Evolutionary conservation across 1,140 invertebrate species (phyloP).

Genomic region (Drosophila nannoptera): DNA sequence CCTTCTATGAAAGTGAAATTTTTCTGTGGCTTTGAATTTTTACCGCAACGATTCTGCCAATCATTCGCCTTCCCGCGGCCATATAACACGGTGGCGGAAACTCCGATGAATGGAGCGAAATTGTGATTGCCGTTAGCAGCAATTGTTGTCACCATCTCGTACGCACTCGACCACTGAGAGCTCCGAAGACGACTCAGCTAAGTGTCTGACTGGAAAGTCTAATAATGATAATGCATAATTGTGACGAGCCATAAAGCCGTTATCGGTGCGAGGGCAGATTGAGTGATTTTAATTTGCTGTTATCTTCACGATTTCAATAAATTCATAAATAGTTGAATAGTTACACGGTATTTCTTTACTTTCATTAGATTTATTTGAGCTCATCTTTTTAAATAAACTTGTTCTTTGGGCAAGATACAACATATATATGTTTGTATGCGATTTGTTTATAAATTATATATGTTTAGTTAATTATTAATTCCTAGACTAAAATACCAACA

Average conservation of each 20-base stretch:
- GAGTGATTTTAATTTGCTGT: slow-evolving; percentile 5
- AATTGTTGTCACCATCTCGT: slow-evolving; percentile 52
- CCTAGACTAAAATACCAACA: slow-evolving; percentile 74
- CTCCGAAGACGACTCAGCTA: slow-evolving; percentile 20
- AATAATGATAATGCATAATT: slow-evolving; percentile 49
- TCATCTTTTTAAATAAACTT: slow-evolving; percentile 71
- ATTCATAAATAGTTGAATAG: no score
- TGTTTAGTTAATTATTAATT: slow-evolving; percentile 69
- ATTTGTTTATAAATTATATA: slow-evolving; percentile 67
- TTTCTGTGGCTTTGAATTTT: slow-evolving; percentile 25
- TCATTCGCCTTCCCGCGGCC: slow-evolving; percentile 56
- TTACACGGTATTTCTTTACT: slow-evolving; percentile 12
- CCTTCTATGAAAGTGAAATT: slow-evolving; percentile 63
- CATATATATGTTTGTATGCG: slow-evolving; percentile 62
- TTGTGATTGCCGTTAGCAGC: slow-evolving; percentile 39
- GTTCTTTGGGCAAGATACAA: slow-evolving; percentile 76
- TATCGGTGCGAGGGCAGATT: slow-evolving; percentile 21
- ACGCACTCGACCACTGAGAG: slow-evolving; percentile 40
- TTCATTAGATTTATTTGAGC: slow-evolving; percentile 66
- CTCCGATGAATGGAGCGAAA: slow-evolving; percentile 58
- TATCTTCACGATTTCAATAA: no score
- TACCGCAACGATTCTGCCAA: slow-evolving; percentile 58
- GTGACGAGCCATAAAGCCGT: slow-evolving; percentile 3
- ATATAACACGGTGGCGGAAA: slow-evolving; percentile 49
- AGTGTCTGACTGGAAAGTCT: slow-evolving; percentile 26